phyloP scores from a whole-genome alignment of 2,113 vertebrate genomes.

The Sapayoa aenigma region DNA sequence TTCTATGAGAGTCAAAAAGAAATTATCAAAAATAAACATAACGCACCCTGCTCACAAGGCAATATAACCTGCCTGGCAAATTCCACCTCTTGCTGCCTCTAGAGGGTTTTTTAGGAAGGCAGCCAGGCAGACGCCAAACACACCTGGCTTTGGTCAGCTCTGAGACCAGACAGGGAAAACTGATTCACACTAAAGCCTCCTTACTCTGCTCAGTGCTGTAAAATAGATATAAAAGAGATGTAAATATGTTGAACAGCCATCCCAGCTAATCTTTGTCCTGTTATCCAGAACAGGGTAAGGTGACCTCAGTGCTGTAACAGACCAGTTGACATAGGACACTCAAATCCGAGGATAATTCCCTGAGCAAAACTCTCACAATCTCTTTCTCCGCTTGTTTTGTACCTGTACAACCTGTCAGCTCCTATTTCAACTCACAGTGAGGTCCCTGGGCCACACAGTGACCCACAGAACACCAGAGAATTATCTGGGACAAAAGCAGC shows the following conservation, averaged over 20 bases:
- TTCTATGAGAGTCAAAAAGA: neutral
- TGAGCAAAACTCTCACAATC: neutral
- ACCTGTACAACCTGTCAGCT: neutral
- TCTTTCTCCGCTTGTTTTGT: neutral
- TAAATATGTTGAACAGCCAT: neutral
- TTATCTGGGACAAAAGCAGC: neutral
- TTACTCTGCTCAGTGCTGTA: neutral
- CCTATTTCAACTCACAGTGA: neutral
- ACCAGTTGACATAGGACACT: neutral
- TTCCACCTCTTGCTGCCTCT: neutral
- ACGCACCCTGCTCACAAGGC: neutral
- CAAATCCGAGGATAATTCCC: neutral
- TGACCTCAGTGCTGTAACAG: neutral
- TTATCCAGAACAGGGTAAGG: neutral
- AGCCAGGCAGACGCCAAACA: neutral
- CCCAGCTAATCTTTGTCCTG: neutral
- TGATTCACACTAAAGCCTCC: neutral
- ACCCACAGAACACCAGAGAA: neutral
- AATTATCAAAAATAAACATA: neutral
- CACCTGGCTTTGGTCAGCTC: neutral
- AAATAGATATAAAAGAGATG: neutral
- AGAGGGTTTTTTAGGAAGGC: neutral
- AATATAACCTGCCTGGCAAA: neutral
- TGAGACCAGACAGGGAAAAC: neutral
- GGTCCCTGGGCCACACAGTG: neutral